Percentiles rank a stretch among this genome's conserved stretches.
Evolutionary conservation across 2,888 invertebrate species (phyloP).

Genomic region (Neocrepidodera transversa): DNA sequence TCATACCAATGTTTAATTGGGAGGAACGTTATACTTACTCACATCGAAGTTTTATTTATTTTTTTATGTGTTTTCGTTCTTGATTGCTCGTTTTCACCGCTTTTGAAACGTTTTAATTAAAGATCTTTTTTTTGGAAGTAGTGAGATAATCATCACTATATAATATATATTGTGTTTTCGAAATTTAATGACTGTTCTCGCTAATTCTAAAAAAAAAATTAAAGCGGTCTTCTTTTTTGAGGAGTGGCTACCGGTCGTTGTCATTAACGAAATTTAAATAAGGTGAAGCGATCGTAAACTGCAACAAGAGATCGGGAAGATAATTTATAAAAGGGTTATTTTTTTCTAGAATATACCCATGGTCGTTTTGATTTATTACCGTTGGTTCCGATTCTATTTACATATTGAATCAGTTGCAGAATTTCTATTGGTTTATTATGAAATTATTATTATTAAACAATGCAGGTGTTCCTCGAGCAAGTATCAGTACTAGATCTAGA

Average conservation of each 20-base stretch:
- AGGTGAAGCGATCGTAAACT: neutral
- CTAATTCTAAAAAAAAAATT: slow-evolving; percentile 7
- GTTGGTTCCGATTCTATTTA: no score
- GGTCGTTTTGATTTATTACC: no score
- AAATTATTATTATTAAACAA: no score
- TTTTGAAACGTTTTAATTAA: slow-evolving; percentile 14
- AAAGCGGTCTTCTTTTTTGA: neutral
- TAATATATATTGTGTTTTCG: neutral
- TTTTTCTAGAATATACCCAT: no score
- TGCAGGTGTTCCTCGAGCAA: no score
- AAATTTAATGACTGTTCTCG: slow-evolving; percentile 8
- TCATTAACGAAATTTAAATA: slow-evolving; percentile 4
- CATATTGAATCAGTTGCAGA: no score
- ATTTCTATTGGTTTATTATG: no score
- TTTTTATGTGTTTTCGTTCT: no score
- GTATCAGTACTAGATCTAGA: no score
- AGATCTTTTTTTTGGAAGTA: neutral
- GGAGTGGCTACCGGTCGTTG: neutral
- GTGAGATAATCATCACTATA: neutral
- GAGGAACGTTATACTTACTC: neutral
- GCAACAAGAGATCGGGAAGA: no score
- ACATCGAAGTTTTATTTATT: neutral
- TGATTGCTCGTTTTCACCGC: neutral
- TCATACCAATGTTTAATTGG: slow-evolving; percentile 10
- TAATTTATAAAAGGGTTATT: no score